These are phyloP conservation scores for Rhagium mordax DNA, from an alignment of 2,888 invertebrate genomes.

Conservation along the genomic window DNA sequence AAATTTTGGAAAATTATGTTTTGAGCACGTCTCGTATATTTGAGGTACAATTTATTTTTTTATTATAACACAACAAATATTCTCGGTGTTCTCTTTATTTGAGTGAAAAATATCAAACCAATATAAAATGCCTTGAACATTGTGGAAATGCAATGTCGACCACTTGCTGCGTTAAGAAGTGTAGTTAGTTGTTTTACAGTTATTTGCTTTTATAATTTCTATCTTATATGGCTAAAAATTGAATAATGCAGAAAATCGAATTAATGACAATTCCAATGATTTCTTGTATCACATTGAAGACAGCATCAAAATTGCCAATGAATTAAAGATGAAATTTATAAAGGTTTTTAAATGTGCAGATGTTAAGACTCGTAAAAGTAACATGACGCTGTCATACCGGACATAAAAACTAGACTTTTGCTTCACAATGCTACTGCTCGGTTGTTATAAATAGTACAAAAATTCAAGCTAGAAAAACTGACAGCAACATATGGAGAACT, in stretches of 20 bases:
- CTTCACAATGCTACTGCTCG: slow-evolving; percentile 7
- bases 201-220: not conserved
- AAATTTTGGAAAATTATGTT: too few relatives aligned
- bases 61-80: too few relatives aligned
- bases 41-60: too few relatives aligned
- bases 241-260: slow-evolving; percentile 28
- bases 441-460: slow-evolving; percentile 28
- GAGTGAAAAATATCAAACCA: too few relatives aligned
- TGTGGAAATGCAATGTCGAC: too few relatives aligned
- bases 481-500: slow-evolving; percentile 27
- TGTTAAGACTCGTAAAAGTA: slow-evolving; percentile 30
- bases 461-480: slow-evolving; percentile 19
- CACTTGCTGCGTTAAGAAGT: too few relatives aligned
- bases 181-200: too few relatives aligned
- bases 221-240: not conserved
- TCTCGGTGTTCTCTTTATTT: too few relatives aligned
- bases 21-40: too few relatives aligned
- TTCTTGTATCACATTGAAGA: slow-evolving; percentile 26
- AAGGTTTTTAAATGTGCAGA: slow-evolving; percentile 27
- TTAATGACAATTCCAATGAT: slow-evolving; percentile 19
- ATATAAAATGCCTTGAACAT: too few relatives aligned
- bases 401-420: slow-evolving; percentile 19
- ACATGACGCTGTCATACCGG: slow-evolving; percentile 32
- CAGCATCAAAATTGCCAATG: slow-evolving; percentile 20
- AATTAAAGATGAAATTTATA: slow-evolving; percentile 34